phyloP scores from a whole-genome alignment of 2,797 vertebrate genomes.

The Eremophila alpestris region DNA sequence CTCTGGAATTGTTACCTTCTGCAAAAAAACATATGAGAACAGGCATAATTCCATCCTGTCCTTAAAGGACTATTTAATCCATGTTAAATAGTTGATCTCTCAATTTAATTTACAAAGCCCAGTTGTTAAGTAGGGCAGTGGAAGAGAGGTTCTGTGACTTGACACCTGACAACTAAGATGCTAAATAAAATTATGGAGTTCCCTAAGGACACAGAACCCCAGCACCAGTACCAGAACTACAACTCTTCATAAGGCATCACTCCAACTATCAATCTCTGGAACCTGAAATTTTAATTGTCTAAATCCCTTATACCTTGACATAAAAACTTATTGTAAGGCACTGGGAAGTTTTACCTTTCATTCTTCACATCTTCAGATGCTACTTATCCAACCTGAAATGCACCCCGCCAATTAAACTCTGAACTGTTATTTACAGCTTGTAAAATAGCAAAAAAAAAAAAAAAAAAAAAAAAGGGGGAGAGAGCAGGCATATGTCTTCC shows the following conservation, averaged over 20 bases:
- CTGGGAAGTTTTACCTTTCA: not conserved
- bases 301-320: not conserved
- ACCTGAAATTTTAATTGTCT: not conserved
- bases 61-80: not conserved
- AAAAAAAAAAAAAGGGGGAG: not conserved
- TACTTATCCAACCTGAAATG: not conserved
- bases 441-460: not conserved
- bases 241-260: not conserved
- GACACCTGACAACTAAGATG: not conserved
- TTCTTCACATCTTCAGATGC: not conserved
- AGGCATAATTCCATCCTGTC: not conserved
- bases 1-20: not conserved
- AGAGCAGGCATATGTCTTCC: not conserved
- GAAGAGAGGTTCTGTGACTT: not conserved
- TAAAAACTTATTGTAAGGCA: not conserved
- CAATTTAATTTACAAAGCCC: constrained; percentile 9
- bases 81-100: not conserved
- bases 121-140: not conserved
- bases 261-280: not conserved
- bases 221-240: not conserved
- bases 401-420: not conserved
- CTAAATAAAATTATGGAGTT: not conserved
- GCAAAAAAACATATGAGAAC: not conserved
- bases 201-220: not conserved
- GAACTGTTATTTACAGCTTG: not conserved